These are phyloP conservation scores for Microhierax caerulescens DNA, from an alignment of 2,797 vertebrate species.

Conservation along the genomic window DNA sequence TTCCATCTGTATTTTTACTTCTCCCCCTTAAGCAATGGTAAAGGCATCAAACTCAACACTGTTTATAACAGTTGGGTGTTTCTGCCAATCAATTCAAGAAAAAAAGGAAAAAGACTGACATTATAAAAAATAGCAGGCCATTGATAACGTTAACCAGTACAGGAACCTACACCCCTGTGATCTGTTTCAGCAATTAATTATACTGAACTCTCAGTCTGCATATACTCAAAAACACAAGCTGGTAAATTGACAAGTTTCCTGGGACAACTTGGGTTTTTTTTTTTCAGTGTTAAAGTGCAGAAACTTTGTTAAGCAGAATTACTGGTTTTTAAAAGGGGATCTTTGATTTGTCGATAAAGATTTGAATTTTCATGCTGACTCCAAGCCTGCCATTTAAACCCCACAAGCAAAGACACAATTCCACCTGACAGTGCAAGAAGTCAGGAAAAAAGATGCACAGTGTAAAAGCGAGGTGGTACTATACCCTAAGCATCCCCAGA, in stretches of 20 bases:
- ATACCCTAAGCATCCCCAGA: neutral
- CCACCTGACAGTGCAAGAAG: neutral
- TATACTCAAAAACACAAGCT: neutral
- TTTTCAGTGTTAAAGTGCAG: neutral
- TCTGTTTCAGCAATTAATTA: neutral
- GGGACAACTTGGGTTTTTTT: neutral
- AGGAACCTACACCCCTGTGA: neutral
- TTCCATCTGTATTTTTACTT: slow-evolving; percentile 46
- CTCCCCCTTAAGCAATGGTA: neutral
- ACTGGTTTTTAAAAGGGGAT: neutral
- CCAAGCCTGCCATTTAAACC: neutral
- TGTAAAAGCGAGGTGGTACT: neutral
- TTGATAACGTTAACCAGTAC: neutral
- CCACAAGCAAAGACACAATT: neutral
- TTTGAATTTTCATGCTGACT: neutral
- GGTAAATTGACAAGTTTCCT: neutral
- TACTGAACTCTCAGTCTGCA: neutral
- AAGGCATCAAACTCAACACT: neutral
- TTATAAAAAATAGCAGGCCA: neutral
- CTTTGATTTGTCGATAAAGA: neutral
- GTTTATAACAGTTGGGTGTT: neutral
- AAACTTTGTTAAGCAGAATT: neutral
- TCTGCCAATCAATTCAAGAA: neutral
- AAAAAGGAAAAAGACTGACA: neutral
- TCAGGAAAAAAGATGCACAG: neutral